Base-by-base conservation (phyloP, 1,140 invertebrate genomes). In the Pseudomyrmex cubaensis region DNA sequence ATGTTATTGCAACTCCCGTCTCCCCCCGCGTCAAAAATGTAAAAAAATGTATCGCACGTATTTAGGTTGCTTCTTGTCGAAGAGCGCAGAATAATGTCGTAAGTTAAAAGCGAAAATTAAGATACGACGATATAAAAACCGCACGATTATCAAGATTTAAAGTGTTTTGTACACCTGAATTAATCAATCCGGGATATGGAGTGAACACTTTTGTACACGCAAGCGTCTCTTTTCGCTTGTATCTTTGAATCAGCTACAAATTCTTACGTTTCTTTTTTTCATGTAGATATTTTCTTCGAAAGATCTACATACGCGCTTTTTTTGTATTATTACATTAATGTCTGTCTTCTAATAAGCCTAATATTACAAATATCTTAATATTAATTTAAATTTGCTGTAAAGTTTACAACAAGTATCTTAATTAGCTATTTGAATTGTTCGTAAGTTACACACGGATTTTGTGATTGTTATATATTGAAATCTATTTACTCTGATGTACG, bases 1-100 rank as follows among this genome's bases (percentile, higher is more conserved):
- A 87, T 77, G 70, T 87, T 66, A 77, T 87, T 76, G 72, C 84
- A 52, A 64, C 75, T 62, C 7, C 35, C 46, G 61, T 57, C 44
- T 52, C 20, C 80, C 20, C 80, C 35, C 22, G 74, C 48, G 74
- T 44, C 76, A 35, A 70, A 35, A 78, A 70, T 70, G 76, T 70
- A 67, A 77, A 70, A 70, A 48, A 22, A 9, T 48, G 54, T 12
- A 7, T 77, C 75, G 13, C 63, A 46, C 75, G 25, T 69, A 69
- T 77, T 69, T 77, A 44, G 25, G 13, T 46, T 50, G 63, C 67
- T 35, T 35, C 67, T 59, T 54, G 17, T 50, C 52, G 63, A 69
- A 50, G 67, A 54, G 9, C n/a, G 48, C 54, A 1, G 25, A 67
- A n/a, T 66, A 54, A 77, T 67, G 25, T 22, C 59, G 20, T 50